Evolutionary conservation across 2,113 vertebrate species (phyloP).

Genomic region (Copsychus sechellarum): DNA sequence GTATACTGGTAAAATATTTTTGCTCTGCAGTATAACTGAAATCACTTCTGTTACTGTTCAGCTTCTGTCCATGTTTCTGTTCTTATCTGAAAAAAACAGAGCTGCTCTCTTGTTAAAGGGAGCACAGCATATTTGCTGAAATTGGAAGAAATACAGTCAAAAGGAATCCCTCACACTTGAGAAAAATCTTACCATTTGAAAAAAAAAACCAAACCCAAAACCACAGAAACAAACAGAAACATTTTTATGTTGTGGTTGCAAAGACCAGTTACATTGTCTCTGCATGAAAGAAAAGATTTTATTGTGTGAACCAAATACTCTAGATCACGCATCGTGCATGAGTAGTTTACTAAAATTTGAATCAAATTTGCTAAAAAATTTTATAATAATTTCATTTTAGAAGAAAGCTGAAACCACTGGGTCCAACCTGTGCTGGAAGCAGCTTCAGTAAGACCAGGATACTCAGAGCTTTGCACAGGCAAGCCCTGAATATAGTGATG

Average conservation of each 20-base stretch:
- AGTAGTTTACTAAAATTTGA: background rate
- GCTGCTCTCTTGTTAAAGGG: background rate
- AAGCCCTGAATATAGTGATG: background rate
- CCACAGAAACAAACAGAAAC: background rate
- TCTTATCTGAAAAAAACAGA: background rate
- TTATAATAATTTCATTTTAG: background rate
- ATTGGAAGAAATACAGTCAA: background rate
- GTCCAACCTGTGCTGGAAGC: rapidly evolving
- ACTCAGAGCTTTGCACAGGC: background rate
- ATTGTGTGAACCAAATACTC: background rate
- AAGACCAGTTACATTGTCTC: background rate
- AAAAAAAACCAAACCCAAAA: background rate
- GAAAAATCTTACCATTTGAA: background rate
- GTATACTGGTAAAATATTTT: background rate
- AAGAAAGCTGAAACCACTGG: background rate
- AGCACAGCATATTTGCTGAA: background rate
- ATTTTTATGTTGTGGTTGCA: background rate
- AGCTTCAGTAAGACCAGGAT: background rate
- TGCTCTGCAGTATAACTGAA: background rate
- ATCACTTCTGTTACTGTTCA: background rate
- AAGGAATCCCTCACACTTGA: background rate
- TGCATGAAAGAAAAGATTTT: background rate
- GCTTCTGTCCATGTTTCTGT: background rate
- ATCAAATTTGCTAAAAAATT: background rate
- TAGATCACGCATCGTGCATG: background rate